A percentile compares a stretch with the other conserved stretches of the same genome.
phyloP scores from a whole-genome alignment of 2,888 invertebrate species.

The Andrena praecox region DNA sequence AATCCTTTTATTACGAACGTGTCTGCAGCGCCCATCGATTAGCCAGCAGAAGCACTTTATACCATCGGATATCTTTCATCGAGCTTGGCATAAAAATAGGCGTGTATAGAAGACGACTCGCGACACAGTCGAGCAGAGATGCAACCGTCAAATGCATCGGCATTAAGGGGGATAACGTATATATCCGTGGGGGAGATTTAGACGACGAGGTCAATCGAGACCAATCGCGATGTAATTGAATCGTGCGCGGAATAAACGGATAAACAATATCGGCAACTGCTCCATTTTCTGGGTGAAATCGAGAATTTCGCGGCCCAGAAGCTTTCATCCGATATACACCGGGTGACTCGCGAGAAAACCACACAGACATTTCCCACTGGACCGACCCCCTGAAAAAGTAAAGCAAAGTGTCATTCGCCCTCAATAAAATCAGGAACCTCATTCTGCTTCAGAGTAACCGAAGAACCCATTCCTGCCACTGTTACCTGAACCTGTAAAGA shows the following conservation, averaged over 20 bases:
- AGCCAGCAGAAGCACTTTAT: not conserved
- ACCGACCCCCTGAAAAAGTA: no score
- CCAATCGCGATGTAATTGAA: slow-evolving; percentile 55
- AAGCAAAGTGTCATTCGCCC: no score
- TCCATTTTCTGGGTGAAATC: not conserved
- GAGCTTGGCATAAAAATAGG: slow-evolving; percentile 1
- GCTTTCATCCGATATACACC: not conserved
- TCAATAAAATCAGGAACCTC: no score
- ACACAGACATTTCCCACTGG: no score
- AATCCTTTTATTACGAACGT: slow-evolving; percentile 14
- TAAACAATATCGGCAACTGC: slow-evolving; percentile 47
- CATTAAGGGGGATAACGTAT: slow-evolving; percentile 80
- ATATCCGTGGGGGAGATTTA: slow-evolving; percentile 81
- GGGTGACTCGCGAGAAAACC: no score
- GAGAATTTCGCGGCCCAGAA: slow-evolving; percentile 9
- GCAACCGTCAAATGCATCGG: slow-evolving; percentile 77
- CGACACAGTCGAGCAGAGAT: no score
- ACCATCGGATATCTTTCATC: not conserved
- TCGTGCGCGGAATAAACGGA: slow-evolving; percentile 53
- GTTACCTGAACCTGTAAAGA: not conserved
- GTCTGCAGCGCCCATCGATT: not conserved
- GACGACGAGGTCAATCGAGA: slow-evolving; percentile 73
- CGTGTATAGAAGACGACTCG: no score
- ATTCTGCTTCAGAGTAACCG: no score
- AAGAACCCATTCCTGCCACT: not conserved